phyloP scores from a whole-genome alignment of 23 tunicate genomes.

The Oikopleura vanhoeffeni region DNA sequence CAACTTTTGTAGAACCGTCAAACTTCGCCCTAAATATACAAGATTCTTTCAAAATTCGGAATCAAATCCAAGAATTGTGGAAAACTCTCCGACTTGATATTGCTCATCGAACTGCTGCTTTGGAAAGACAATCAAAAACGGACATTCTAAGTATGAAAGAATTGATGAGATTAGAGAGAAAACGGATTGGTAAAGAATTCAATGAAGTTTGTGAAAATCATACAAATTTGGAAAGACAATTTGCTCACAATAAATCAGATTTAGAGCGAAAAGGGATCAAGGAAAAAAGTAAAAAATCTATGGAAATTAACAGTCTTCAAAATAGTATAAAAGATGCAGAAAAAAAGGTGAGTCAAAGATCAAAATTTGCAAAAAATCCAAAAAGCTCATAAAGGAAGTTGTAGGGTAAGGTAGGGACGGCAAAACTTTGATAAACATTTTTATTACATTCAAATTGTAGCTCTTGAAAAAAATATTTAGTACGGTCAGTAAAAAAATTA shows the following conservation, averaged over 20 bases:
- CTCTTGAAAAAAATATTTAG: too few relatives aligned
- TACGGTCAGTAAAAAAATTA: too few relatives aligned
- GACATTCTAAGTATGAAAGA: neutral
- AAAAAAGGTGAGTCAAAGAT: neutral
- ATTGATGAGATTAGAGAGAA: neutral
- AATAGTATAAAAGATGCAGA: neutral
- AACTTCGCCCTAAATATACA: neutral
- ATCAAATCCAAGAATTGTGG: slow-evolving; percentile 12
- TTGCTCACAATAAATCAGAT: neutral
- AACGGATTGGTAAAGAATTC: neutral
- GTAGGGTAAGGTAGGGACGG: too few relatives aligned
- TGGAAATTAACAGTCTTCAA: neutral
- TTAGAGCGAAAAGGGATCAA: neutral
- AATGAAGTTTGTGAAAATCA: neutral
- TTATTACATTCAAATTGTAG: too few relatives aligned
- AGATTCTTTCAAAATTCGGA: neutral
- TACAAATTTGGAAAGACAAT: neutral
- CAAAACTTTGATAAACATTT: too few relatives aligned
- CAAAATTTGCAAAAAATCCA: too few relatives aligned
- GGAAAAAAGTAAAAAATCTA: neutral
- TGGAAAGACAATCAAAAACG: neutral
- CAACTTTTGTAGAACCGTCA: too few relatives aligned
- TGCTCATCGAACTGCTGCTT: slow-evolving; percentile 9
- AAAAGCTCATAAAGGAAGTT: too few relatives aligned
- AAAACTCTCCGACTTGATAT: slow-evolving; percentile 1